Conservation (phyloP, 2,797 vertebrate genomes). For the Pseudochromis fuscus region DNA sequence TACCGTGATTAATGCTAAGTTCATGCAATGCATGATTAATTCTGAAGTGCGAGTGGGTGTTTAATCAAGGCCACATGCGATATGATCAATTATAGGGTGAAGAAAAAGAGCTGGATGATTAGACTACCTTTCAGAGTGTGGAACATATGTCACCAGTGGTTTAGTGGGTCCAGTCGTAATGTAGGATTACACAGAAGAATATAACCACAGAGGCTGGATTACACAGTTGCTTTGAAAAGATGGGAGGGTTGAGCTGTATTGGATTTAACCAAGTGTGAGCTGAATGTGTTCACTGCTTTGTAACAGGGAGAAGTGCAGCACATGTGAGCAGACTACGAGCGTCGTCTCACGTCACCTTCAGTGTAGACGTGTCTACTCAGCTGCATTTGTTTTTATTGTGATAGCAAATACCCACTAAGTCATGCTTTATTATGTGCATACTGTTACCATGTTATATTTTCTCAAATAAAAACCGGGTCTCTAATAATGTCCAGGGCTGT, state of each 20-base stretch:
- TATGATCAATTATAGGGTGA: conserved; percentile 81
- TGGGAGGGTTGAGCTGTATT: conserved; percentile 56
- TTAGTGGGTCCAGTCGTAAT: conserved; percentile 70
- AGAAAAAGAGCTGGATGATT: conserved; percentile 76
- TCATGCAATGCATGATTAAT: conserved; percentile 85
- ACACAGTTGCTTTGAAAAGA: conserved; percentile 64
- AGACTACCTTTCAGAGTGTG: conserved; percentile 76
- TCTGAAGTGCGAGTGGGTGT: conserved; percentile 78
- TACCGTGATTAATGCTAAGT: conserved; percentile 82
- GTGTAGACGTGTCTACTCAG: background rate
- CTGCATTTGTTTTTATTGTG: background rate
- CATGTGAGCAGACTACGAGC: conserved; percentile 14
- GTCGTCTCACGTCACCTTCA: no score
- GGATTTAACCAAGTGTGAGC: conserved; percentile 66
- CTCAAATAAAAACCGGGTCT: no score
- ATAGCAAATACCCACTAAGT: no score
- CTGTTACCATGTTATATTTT: no score
- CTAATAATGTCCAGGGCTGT: no score
- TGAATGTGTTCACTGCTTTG: conserved; percentile 38
- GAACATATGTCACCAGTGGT: conserved; percentile 80
- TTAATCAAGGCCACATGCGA: conserved; percentile 81
- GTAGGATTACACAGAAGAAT: conserved; percentile 65
- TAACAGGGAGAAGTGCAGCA: conserved; percentile 18
- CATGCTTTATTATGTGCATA: no score
- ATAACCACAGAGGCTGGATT: conserved; percentile 69